A percentile compares a stretch with the other conserved stretches of the same genome.
phyloP scores from a whole-genome alignment of 2,113 vertebrate species.

The Microtus pennsylvanicus region DNA sequence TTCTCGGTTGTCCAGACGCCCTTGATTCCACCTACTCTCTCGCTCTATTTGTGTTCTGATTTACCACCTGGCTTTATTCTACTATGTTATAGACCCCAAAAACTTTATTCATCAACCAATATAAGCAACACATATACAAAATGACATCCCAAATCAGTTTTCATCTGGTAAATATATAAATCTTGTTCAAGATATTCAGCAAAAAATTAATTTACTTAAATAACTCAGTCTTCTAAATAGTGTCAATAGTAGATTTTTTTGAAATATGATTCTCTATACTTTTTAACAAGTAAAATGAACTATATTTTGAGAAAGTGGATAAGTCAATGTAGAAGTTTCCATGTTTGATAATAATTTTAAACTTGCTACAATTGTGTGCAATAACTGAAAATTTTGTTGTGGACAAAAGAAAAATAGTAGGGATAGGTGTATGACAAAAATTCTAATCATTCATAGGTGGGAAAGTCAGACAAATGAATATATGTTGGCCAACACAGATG shows the following conservation, averaged over 20 bases:
- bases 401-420: background rate
- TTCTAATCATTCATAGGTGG: background rate
- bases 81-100: too few species aligned
- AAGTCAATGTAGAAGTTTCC: background rate
- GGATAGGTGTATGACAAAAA: background rate
- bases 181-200: background rate
- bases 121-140: too few species aligned
- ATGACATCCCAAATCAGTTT: background rate
- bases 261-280: background rate
- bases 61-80: too few species aligned
- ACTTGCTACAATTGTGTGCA: background rate
- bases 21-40: too few species aligned
- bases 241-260: background rate
- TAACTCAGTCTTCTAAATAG: background rate
- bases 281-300: background rate
- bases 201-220: slow-evolving; percentile 29
- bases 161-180: slow-evolving; percentile 1
- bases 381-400: background rate
- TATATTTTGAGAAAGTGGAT: background rate
- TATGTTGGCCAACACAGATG: background rate
- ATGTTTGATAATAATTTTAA: slow-evolving; percentile 37
- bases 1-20: too few species aligned
- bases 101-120: too few species aligned
- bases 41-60: too few species aligned
- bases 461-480: slow-evolving; percentile 44